Base-by-base conservation (phyloP, 2,888 invertebrate species). In the Metallyticus violacea region DNA sequence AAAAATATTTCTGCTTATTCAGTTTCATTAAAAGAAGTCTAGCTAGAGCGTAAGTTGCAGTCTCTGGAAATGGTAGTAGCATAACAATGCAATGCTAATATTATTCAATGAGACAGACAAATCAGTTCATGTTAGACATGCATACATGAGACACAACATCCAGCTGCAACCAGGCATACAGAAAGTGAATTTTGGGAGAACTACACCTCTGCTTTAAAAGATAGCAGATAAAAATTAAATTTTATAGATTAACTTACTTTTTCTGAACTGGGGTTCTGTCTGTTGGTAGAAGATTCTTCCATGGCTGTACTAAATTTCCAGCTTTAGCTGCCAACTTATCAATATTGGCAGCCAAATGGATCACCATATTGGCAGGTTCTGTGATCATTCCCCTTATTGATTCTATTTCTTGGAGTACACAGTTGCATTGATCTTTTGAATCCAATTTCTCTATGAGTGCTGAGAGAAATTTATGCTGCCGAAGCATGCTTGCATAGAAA, bases 391-490 rank as follows among this genome's bases (percentile, higher is more conserved):
- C 91, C 88, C 96, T 93, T 0, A 97, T 92, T 6, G 91, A 91
- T 88, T 94, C 90, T 6, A 94, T 90, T 7, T 91, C 91, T 0
- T 92, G 89, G 2, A 93, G 91, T 0, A 92, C 91, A 86, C 92
- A 91, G 4, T 93, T 92, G 77, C 93, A 92, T 0, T 93, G 93
- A 29, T 92, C 91, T 6, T 90, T 90, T 26, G 93, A 93, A 87
- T 93, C 93, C 81, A 96, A 90, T 86, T 93, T 93, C 86, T 94
- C 93, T n/a, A 96, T 90, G 25, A 97, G 90, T 7, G 94, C 93
- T 7, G 94, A 94, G 27, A 98, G 93, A 91, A 97, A 97, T 89
- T 94, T 94, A 87, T 96, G 95, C 90, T 98, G 97, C 0, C 95
- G 93, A 25, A 97, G 91, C 89, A 97, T 94, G 81, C 96, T 95